These are phyloP conservation scores for Hyaena hyaena DNA, from an alignment of 2,113 vertebrate species.

Conservation along the genomic window DNA sequence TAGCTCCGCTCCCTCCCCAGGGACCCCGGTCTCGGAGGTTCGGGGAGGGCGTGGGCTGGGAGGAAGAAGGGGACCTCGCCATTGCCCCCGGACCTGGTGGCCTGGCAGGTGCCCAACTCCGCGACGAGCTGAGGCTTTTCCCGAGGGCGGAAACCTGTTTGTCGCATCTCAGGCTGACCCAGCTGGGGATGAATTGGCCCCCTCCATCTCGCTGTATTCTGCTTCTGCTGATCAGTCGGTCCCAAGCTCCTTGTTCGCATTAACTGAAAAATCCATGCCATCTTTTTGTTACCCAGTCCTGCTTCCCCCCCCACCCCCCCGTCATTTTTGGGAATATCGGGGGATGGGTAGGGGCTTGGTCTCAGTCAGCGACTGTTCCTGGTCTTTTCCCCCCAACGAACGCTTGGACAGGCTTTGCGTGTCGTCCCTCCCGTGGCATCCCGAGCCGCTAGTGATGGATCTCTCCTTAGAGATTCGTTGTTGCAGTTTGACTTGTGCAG, in stretches of 20 bases:
- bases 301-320: not conserved
- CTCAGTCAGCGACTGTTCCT: not conserved
- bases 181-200: not conserved
- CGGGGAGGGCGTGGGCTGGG: not conserved
- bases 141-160: not conserved
- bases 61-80: not conserved
- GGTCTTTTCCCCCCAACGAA: not conserved
- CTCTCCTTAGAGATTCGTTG: not conserved
- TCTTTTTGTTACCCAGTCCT: not conserved
- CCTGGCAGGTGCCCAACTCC: conserved; percentile 29
- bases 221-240: not conserved
- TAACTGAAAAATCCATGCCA: conserved; percentile 46
- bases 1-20: not conserved
- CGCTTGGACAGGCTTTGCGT: not conserved
- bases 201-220: not conserved
- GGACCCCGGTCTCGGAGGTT: not conserved
- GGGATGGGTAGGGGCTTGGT: not conserved
- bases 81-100: not conserved
- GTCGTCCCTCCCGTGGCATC: not conserved
- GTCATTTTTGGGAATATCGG: not conserved
- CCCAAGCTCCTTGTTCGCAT: not conserved
- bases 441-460: not conserved
- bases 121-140: not conserved
- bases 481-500: not conserved
- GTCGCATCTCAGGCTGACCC: not conserved